phyloP scores from a whole-genome alignment of 1,140 invertebrate genomes.

The Zaprionus kolodkinae region DNA sequence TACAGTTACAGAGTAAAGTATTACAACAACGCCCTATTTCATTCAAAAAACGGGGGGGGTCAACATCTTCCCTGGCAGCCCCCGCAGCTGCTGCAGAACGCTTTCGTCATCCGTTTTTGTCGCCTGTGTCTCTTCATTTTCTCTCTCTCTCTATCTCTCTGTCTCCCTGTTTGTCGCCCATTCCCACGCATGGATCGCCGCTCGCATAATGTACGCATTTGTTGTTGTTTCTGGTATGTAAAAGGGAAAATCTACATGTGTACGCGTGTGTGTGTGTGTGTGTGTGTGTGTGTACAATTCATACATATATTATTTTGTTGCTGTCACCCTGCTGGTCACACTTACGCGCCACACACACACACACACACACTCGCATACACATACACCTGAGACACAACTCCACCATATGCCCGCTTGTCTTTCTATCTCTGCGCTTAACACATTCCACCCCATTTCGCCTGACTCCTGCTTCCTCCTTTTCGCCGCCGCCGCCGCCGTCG shows the following conservation, averaged over 20 bases:
- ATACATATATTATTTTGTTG: slow-evolving; percentile 46
- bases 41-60: slow-evolving; percentile 32
- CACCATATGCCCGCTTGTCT: slow-evolving; percentile 66
- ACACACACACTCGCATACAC: slow-evolving; percentile 10
- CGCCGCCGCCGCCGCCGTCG: neutral
- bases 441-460: slow-evolving; percentile 73
- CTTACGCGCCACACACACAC: no score
- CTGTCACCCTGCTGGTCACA: slow-evolving; percentile 66
- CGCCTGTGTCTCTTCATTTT: slow-evolving; percentile 29
- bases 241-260: slow-evolving; percentile 49
- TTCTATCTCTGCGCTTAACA: slow-evolving; percentile 56
- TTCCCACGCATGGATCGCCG: slow-evolving; percentile 60
- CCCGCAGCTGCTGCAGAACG: slow-evolving; percentile 37
- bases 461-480: slow-evolving; percentile 13
- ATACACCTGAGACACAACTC: slow-evolving; percentile 75
- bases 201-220: slow-evolving; percentile 57
- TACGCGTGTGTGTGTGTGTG: neutral
- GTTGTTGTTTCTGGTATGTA: slow-evolving; percentile 57
- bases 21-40: slow-evolving; percentile 63
- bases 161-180: slow-evolving; percentile 25
- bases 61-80: slow-evolving; percentile 35
- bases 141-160: slow-evolving; percentile 7
- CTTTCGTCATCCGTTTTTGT: slow-evolving; percentile 56
- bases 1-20: slow-evolving; percentile 36
- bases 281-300: slow-evolving; percentile 6